Evolutionary conservation across 1,140 invertebrate species (phyloP), one percentile per base, ranked within the genome.

Genomic region (Lordiphosa clarofinis): DNA sequence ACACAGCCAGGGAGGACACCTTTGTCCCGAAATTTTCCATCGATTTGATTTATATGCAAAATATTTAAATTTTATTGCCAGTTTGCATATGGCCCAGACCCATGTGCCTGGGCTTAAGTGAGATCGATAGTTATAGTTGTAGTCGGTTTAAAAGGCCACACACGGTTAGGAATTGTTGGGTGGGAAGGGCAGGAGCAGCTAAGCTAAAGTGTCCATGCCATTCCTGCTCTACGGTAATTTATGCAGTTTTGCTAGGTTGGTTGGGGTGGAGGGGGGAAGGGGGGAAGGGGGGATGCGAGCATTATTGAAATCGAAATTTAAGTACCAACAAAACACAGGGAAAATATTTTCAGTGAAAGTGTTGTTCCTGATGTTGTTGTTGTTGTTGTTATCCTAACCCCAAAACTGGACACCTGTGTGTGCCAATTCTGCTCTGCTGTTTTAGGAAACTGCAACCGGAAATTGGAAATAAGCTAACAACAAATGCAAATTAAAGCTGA

Each of bases 61-160:
- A 82, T 82, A 82, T 82, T 82, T 82, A 82, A 82, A 82, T 82
- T 82, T 82, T 82, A 82, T 82, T 82, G 76, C 76, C 78, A 60
- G 73, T 64, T 76, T 82, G 67, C 78, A 82, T 82, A 82, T 84
- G 76, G 76, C 61, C 56, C 55, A 52, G 42, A 44, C 56, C 35
- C 37, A 12, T 60, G 58, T 48, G 64, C 46, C 48, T 54, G 37
- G 67, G 71, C 62, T 79, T 73, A 79, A 81, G 70, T 79, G 74
- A 79, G 74, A 79, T 79, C 74, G 75, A 79, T 79, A 79, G 74
- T 79, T 79, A 68, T 70, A 73, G 64, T 55, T 67, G 39, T 48
- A 50, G 48, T 61, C 47, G 43, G 50, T 64, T 69, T 64, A 64
- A 56, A 64, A 56, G 33, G 43, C 52, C 31, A 49, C 33, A 42